Percentiles rank a stretch among this genome's conserved stretches.
These are phyloP conservation scores for Monodelphis domestica DNA, from an alignment of 2,797 vertebrate genomes.

Conservation along the genomic window DNA sequence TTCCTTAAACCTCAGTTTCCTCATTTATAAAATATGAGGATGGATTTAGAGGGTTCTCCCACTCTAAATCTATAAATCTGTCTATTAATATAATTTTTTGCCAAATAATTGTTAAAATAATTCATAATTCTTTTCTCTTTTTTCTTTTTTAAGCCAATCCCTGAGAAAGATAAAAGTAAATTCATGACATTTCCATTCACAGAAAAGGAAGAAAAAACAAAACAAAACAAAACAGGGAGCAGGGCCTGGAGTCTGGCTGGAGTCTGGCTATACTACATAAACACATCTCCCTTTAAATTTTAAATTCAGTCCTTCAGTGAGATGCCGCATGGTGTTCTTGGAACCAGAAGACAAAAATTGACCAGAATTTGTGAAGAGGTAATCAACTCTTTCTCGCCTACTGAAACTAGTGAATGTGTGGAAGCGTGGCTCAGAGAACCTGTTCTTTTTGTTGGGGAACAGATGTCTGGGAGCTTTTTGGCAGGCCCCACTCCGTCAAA, in stretches of 20 bases:
- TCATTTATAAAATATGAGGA: not conserved
- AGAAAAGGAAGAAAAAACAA: conserved; percentile 1
- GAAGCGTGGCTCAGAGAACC: conserved; percentile 76
- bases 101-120: conserved; percentile 14
- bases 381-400: conserved; percentile 77
- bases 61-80: not conserved
- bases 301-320: conserved; percentile 67
- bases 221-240: too few species aligned
- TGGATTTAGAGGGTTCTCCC: not conserved
- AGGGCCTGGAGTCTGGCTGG: not conserved
- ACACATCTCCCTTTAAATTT: conserved; percentile 42
- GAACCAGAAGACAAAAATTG: conserved; percentile 77
- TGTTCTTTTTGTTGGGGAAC: conserved; percentile 88
- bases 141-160: not conserved
- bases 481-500: conserved; percentile 94
- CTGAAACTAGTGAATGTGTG: conserved; percentile 76
- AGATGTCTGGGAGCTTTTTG: conserved; percentile 96
- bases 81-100: conserved; percentile 5
- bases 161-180: not conserved
- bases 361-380: conserved; percentile 76
- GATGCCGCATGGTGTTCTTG: conserved; percentile 71
- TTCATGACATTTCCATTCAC: conserved; percentile 16
- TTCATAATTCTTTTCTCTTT: not conserved
- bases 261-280: not conserved
- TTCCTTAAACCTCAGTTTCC: not conserved